A percentile compares a stretch with the other conserved stretches of the same genome.
These are phyloP conservation scores for Orthonevra nobilis DNA, from an alignment of 2,888 invertebrate species.

Conservation along the genomic window DNA sequence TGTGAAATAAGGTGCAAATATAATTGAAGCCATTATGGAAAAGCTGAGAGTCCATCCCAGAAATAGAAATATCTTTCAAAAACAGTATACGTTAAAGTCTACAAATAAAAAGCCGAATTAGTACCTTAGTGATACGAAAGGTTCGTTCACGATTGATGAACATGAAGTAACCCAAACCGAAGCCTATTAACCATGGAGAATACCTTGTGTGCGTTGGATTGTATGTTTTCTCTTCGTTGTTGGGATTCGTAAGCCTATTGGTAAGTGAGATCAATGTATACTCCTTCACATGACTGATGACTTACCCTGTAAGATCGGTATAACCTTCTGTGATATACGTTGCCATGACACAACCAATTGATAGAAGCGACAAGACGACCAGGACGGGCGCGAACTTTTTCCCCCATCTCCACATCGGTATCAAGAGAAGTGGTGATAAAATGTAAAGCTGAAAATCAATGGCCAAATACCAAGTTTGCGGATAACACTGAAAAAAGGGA, in stretches of 20 bases:
- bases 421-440: constrained; percentile 81
- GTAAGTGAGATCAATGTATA: not conserved
- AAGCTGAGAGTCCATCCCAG: constrained; percentile 76
- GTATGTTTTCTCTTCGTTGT: constrained; percentile 27
- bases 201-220: constrained; percentile 70
- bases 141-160: constrained; percentile 10
- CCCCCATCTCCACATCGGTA: constrained; percentile 78
- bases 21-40: constrained; percentile 74
- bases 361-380: constrained; percentile 53
- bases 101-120: no score
- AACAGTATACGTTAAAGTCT: no score
- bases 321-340: constrained; percentile 27
- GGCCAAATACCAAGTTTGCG: constrained; percentile 82
- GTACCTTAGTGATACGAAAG: constrained; percentile 12
- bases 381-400: constrained; percentile 71
- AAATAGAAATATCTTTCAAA: constrained; percentile 71
- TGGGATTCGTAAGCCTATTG: not conserved
- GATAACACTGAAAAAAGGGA: constrained; percentile 79
- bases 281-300: no score
- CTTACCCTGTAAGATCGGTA: constrained; percentile 32
- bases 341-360: constrained; percentile 55
- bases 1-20: constrained; percentile 74
- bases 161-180: constrained; percentile 71
- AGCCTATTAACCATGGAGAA: constrained; percentile 72
- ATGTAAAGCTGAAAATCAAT: constrained; percentile 81